Percentiles rank a stretch among this genome's conserved stretches.
Evolutionary conservation across 2,888 invertebrate species (phyloP).

Genomic region (Leptogaster cylindrica): DNA sequence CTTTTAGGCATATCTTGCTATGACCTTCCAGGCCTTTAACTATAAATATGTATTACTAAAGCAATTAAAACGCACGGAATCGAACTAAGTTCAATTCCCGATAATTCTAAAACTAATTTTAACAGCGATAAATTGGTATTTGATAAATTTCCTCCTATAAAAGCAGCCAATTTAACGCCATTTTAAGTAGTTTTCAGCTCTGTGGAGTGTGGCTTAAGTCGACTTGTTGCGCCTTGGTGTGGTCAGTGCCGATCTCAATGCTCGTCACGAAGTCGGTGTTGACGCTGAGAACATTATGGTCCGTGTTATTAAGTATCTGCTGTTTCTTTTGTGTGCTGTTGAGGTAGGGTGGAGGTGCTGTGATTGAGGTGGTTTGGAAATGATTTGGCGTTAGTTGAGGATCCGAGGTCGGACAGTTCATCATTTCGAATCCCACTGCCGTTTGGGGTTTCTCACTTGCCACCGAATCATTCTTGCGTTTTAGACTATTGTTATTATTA

Average conservation of each 20-base stretch:
- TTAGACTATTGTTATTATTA: conserved; percentile 14
- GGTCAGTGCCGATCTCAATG: not conserved
- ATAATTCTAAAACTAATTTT: no score
- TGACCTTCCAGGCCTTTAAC: no score
- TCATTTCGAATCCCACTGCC: conserved; percentile 35
- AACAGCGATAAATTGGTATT: no score
- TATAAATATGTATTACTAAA: no score
- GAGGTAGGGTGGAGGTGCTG: conserved; percentile 3
- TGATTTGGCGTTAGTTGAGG: not conserved
- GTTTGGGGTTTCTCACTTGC: no score
- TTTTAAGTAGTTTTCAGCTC: conserved; percentile 50
- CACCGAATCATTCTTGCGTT: not conserved
- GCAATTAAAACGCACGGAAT: no score
- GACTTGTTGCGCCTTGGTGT: conserved; percentile 42
- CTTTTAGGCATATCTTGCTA: conserved; percentile 1
- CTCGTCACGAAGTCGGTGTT: not conserved
- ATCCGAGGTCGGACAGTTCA: conserved; percentile 4
- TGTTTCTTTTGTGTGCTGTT: not conserved
- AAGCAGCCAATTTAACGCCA: conserved; percentile 36
- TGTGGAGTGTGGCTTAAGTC: conserved; percentile 32
- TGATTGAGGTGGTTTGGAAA: conserved; percentile 17
- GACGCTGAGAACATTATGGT: not conserved
- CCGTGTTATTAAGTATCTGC: not conserved
- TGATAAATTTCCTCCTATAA: not conserved
- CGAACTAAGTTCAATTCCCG: no score